Evolutionary conservation across 2,113 vertebrate species (phyloP), one percentile per base, ranked within the genome.

Genomic region (Poecilia latipinna): DNA sequence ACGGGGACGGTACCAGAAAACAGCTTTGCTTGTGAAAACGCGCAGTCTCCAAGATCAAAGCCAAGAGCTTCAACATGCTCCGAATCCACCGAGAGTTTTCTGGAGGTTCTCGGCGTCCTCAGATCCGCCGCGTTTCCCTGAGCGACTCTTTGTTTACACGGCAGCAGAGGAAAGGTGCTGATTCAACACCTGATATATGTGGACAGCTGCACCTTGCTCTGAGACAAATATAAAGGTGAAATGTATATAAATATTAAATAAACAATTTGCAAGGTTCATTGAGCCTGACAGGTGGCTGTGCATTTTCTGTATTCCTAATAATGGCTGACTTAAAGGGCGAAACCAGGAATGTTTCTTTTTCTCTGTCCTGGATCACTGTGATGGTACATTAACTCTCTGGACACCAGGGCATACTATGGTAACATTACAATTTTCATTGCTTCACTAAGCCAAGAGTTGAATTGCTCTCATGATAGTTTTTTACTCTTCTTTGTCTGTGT

Each of bases 31-130:
- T 87, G 82, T 86, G 32, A 83, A 87, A 89, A 81, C 79, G 48
- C 71, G 66, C 75, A 75, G 85, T 89, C 84, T 83, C 87, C 4
- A 39, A 89, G 84, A 91, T 91, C 85, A 90, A 91, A 90, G 84
- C 84, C 77, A 84, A 88, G 69, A 26, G 77, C 5, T 92, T 90
- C 87, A 88, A 84, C 87, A 85, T 89, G 86, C 79, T 89, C 82
- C 61, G 66, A 82, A 85, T 88, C 75, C 74, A 65, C 75, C 32
- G 76, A 75, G 82, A 83, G 73, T 75, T 83, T 93, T 89, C 90
- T 86, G 87, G 65, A 83, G 31, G 77, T 91, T 91, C 90, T 91
- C 80, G 91, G 80, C 75, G 39, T 75, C 65, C 24, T 70, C 82
- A 28, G 85, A 83, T 79, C 87, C 60, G 57, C 78, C 74, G 57